Percentiles rank a stretch among this genome's conserved stretches.
These are phyloP conservation scores for Leucophenga maculata DNA, from an alignment of 2,888 invertebrate genomes.

Conservation along the genomic window DNA sequence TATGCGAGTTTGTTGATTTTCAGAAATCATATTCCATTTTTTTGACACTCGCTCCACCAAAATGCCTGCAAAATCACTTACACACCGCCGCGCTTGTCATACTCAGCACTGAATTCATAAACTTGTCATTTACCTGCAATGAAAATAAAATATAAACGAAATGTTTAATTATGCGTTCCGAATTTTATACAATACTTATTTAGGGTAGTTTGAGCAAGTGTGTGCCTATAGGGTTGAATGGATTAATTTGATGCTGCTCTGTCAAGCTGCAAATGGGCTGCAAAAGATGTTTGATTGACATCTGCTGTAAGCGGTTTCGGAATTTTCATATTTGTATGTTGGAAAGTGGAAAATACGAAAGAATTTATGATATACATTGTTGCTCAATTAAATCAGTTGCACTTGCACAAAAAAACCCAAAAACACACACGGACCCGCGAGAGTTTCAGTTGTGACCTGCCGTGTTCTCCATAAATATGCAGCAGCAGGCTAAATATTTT, in stretches of 20 bases:
- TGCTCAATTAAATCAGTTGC: not conserved
- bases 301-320: too few relatives aligned
- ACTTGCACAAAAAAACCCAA: not conserved
- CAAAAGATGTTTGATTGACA: too few relatives aligned
- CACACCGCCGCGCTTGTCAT: not conserved
- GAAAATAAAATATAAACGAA: too few relatives aligned
- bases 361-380: not conserved
- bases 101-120: not conserved
- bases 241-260: too few relatives aligned
- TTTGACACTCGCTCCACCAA: conserved; percentile 22
- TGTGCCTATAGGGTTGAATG: too few relatives aligned
- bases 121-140: too few relatives aligned
- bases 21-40: conserved; percentile 54
- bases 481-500: conserved; percentile 12
- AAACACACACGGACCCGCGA: not conserved
- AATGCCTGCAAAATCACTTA: conserved; percentile 22
- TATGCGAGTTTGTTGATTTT: conserved; percentile 33
- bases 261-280: too few relatives aligned
- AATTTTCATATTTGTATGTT: too few relatives aligned
- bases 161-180: too few relatives aligned
- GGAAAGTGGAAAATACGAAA: not conserved
- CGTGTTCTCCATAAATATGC: conserved; percentile 6
- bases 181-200: too few relatives aligned
- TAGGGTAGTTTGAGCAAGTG: too few relatives aligned
- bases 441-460: not conserved